These are phyloP conservation scores for Scaptomyza montana DNA, from an alignment of 1,140 invertebrate species.

Conservation along the genomic window DNA sequence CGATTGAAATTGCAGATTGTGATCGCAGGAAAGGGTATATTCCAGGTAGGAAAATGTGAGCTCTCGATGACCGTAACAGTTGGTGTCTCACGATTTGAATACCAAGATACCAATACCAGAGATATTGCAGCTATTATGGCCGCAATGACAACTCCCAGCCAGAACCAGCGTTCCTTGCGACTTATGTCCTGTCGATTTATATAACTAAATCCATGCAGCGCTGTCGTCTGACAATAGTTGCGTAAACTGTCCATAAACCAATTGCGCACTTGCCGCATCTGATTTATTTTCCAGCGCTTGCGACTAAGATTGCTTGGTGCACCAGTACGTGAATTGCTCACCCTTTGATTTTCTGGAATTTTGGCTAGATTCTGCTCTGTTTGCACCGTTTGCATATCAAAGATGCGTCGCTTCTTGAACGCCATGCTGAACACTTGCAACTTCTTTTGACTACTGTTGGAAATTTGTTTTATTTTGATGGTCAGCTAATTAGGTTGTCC, in stretches of 20 bases:
- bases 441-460: conserved; percentile 6
- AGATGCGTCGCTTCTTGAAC: conserved; percentile 71
- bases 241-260: conserved; percentile 75
- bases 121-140: conserved; percentile 83
- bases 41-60: conserved; percentile 88
- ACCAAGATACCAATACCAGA: conserved; percentile 84
- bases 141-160: conserved; percentile 83
- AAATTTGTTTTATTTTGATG: conserved; percentile 1
- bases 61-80: conserved; percentile 87
- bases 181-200: conserved; percentile 71
- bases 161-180: conserved; percentile 75
- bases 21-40: conserved; percentile 88
- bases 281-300: not conserved
- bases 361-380: conserved; percentile 50
- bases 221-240: conserved; percentile 84
- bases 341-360: conserved; percentile 2
- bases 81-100: conserved; percentile 84
- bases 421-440: conserved; percentile 43
- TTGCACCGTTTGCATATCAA: conserved; percentile 61
- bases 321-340: not conserved
- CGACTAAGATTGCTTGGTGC: not conserved
- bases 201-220: conserved; percentile 82
- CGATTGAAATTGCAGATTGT: conserved; percentile 87
- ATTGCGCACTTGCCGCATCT: conserved; percentile 32
- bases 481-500: conserved; percentile 45